Base-by-base conservation (phyloP, 35 echinoderm and acorn worm species). In the Holothuria glaberrima region DNA sequence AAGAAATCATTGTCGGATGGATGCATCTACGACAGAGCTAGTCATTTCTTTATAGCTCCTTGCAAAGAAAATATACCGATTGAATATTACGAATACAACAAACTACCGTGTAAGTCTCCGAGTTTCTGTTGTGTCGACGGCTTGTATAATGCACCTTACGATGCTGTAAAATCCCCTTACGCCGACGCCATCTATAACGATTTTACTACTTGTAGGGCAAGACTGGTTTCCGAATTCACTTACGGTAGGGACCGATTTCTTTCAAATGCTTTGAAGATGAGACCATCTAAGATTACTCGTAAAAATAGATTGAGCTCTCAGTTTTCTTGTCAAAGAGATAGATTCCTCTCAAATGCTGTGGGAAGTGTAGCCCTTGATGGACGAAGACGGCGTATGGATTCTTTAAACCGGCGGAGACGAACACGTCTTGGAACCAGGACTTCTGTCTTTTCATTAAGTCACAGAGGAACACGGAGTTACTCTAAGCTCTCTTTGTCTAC, bases 231-330 rank as follows among this genome's bases (percentile, higher is more conserved):
- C 9, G 80, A 84, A 5, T 84, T 84, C 31, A 84, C 80, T 5
- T 60, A 30, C 30, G 80, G 80, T 21, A 48, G 80, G 22, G 80
- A 84, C 34, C 52, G 80, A n/a, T 61, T 84, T 28, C 57, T 84
- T 21, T 84, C 80, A 24, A 84, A 84, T 41, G 52, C 57, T 9
- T 20, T 84, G 54, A 84, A 84, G 31, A 12, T 33, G 16, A 7
- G 31, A 69, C 66, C 25, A 10, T 6, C 21, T 12, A 28, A 26
- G 6, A 27, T 14, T 5, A 27, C 66, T 19, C 13, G 24, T 19
- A 27, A 14, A 29, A n/a, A 18, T 12, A 32, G 71, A 75, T 6
- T 7, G 6, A 48, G 33, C 18, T 56, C 74, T 24, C 44, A 48
- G 38, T 78, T 78, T 41, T 78, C 74, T 22, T 21, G 12, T 52